Evolutionary conservation across 2,888 invertebrate genomes (phyloP).

Genomic region (Synergus laeviventris): DNA sequence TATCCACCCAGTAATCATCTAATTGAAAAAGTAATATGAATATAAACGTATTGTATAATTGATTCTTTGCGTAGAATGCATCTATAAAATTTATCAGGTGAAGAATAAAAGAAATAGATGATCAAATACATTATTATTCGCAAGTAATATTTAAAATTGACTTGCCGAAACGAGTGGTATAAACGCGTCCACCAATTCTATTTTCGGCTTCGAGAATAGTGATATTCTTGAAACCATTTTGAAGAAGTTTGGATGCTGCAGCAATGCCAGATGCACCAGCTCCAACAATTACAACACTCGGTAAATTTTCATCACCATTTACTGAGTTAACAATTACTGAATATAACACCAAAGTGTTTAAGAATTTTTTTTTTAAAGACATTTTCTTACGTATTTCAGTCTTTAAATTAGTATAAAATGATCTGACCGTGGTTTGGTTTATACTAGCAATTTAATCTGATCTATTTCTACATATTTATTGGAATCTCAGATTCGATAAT

Average conservation of each 20-base stretch:
- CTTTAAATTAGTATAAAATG: background rate
- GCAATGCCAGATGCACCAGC: conserved; percentile 79
- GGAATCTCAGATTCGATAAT: background rate
- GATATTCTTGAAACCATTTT: conserved; percentile 75
- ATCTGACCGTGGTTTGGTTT: background rate
- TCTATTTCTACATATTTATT: background rate
- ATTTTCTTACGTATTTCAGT: background rate
- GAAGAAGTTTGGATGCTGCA: conserved; percentile 76
- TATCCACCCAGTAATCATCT: conserved; percentile 59
- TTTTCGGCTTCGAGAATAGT: conserved; percentile 76
- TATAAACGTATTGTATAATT: background rate
- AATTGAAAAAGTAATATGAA: background rate
- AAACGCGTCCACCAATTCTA: conserved; percentile 77
- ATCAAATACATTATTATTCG: too few species aligned
- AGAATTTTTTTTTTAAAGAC: background rate
- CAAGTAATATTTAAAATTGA: background rate
- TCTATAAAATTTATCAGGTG: too few species aligned
- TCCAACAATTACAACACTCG: conserved; percentile 77
- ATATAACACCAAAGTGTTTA: background rate
- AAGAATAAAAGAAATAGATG: too few species aligned
- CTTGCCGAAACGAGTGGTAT: conserved; percentile 74
- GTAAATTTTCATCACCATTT: conserved; percentile 31
- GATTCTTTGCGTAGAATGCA: too few species aligned
- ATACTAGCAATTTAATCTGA: fast-evolving
- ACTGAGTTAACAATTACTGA: background rate